A percentile compares a stretch with the other conserved stretches of the same genome.
These are phyloP conservation scores for Drosophila erecta DNA, from an alignment of 1,140 invertebrate genomes.

Conservation along the genomic window DNA sequence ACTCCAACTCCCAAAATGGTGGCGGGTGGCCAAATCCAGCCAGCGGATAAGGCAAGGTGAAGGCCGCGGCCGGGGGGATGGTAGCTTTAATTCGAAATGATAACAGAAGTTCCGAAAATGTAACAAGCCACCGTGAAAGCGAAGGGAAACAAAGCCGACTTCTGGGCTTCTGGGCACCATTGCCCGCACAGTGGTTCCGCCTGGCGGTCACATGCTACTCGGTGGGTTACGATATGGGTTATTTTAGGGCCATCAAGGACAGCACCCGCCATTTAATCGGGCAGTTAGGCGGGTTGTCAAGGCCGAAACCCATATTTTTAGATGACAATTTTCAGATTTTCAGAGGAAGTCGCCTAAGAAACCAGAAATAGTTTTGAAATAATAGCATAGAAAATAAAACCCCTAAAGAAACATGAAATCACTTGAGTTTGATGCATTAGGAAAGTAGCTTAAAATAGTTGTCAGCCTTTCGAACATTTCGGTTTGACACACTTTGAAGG, in stretches of 20 bases:
- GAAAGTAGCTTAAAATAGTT: no score
- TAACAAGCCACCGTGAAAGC: constrained; percentile 71
- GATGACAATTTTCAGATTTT: constrained; percentile 2
- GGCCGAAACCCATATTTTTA: constrained; percentile 21
- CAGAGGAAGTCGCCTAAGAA: background rate
- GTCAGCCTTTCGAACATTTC: no score
- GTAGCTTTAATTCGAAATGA: constrained; percentile 76
- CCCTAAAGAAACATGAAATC: no score
- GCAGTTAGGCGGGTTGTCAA: constrained; percentile 6
- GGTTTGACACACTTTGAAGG: no score
- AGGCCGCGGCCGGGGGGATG: constrained; percentile 11
- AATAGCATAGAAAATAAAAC: background rate
- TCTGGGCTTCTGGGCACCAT: constrained; percentile 22
- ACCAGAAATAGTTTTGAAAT: background rate
- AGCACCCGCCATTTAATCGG: constrained; percentile 4
- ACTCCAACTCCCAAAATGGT: constrained; percentile 10
- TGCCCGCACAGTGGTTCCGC: constrained; percentile 41
- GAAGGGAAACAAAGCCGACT: constrained; percentile 22
- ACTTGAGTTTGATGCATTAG: no score
- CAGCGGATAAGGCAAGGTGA: constrained; percentile 40
- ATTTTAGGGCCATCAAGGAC: constrained; percentile 3
- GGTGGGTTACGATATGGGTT: constrained; percentile 5
- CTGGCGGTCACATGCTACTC: constrained; percentile 2
- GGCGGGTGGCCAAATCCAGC: constrained; percentile 1
- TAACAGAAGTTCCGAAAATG: constrained; percentile 75